Percentiles rank a stretch among this genome's conserved stretches.
Evolutionary conservation across 2,113 vertebrate genomes (phyloP).

Genomic region (Fregata magnificens): DNA sequence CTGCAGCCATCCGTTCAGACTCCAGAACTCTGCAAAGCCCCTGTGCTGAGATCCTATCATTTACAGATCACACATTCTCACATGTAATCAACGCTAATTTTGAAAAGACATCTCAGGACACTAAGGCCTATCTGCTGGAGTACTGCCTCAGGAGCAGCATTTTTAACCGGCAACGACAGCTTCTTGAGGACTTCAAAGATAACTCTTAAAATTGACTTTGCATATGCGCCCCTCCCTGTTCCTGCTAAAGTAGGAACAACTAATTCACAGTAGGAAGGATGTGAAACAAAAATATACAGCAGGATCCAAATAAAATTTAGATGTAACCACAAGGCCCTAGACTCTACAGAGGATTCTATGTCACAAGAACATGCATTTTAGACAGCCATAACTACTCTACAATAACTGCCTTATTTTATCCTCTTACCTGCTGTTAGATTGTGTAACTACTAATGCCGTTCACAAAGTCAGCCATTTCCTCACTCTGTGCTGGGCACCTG

Average conservation of each 20-base stretch:
- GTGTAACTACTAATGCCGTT: neutral
- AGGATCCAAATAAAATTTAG: neutral
- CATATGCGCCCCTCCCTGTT: neutral
- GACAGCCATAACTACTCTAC: neutral
- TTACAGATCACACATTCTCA: neutral
- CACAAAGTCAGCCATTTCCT: neutral
- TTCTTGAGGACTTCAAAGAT: neutral
- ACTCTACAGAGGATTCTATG: neutral
- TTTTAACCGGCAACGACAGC: neutral
- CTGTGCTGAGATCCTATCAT: fast-evolving
- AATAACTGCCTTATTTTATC: neutral
- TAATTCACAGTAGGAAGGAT: neutral
- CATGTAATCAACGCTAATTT: fast-evolving
- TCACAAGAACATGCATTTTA: neutral
- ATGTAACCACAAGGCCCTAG: neutral
- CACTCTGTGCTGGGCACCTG: neutral
- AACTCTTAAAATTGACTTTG: neutral
- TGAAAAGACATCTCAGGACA: neutral
- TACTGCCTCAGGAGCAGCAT: neutral
- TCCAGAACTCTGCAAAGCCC: neutral
- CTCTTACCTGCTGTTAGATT: neutral
- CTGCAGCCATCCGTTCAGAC: neutral
- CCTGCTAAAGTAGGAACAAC: neutral
- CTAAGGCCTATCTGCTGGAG: neutral
- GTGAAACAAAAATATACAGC: neutral